A percentile compares a stretch with the other conserved stretches of the same genome.
Conservation (phyloP, 2,113 vertebrate genomes). For the Meleagris gallopavo region DNA sequence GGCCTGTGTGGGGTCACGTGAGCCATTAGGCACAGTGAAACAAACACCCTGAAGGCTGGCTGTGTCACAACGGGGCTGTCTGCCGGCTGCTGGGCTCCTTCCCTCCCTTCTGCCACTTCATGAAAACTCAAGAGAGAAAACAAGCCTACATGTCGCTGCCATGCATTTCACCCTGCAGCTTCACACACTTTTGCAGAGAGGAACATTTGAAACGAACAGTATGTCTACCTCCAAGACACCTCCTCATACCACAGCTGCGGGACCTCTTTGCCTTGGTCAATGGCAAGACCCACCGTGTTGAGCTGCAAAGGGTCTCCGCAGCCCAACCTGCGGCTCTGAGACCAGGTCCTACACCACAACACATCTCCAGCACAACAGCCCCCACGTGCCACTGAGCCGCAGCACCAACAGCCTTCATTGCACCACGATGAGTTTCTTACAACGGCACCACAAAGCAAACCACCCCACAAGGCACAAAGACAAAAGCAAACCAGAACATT, state of each 20-base stretch:
- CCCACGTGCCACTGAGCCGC: rapidly evolving
- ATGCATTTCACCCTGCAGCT: not conserved
- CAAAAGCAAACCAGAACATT: not conserved
- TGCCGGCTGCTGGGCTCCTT: not conserved
- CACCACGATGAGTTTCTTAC: rapidly evolving
- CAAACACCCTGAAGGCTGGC: not conserved
- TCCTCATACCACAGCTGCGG: not conserved
- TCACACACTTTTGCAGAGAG: not conserved
- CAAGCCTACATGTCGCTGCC: not conserved
- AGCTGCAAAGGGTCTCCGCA: not conserved
- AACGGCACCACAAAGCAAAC: rapidly evolving
- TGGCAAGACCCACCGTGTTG: not conserved
- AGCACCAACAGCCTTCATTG: not conserved
- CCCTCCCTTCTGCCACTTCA: not conserved
- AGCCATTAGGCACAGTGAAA: too few relatives aligned
- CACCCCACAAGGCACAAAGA: not conserved
- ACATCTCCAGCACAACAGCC: not conserved
- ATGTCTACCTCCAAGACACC: not conserved
- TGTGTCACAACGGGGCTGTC: not conserved
- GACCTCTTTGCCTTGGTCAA: not conserved
- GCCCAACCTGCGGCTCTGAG: not conserved
- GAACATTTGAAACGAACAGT: not conserved
- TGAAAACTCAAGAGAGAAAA: not conserved
- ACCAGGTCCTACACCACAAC: not conserved
- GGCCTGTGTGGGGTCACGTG: too few relatives aligned